Percentiles rank a stretch among this genome's conserved stretches.
Conservation (phyloP, 2,888 invertebrate species). For the Epinotia demarniana region DNA sequence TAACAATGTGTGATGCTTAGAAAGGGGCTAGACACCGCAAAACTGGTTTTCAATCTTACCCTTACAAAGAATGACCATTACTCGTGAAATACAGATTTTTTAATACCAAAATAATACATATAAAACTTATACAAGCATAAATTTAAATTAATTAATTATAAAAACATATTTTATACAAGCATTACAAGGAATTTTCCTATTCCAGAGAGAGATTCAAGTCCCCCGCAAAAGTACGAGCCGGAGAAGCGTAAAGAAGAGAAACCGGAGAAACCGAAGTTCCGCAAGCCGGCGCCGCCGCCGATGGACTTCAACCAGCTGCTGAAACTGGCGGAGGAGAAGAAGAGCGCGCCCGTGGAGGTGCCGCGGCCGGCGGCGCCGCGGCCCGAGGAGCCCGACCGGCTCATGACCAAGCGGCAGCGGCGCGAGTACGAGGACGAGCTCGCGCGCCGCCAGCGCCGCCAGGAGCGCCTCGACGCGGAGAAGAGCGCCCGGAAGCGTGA, state of each 20-base stretch:
- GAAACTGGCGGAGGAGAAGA: slow-evolving; percentile 93
- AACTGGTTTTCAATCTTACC: too few relatives aligned
- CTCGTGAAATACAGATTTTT: too few relatives aligned
- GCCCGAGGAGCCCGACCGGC: slow-evolving; percentile 87
- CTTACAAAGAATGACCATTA: too few relatives aligned
- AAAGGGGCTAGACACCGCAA: too few relatives aligned
- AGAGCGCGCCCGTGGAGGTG: slow-evolving; percentile 89
- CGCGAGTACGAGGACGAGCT: slow-evolving; percentile 89
- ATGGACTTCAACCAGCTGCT: slow-evolving; percentile 92
- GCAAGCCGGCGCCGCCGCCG: slow-evolving; percentile 87
- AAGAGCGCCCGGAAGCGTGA: slow-evolving; percentile 64
- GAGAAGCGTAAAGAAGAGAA: slow-evolving; percentile 76
- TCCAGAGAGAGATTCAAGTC: slow-evolving; percentile 64
- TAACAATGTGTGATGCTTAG: too few relatives aligned
- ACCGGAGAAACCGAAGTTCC: slow-evolving; percentile 84
- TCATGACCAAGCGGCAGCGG: slow-evolving; percentile 92
- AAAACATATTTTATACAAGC: too few relatives aligned
- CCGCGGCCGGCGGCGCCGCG: slow-evolving; percentile 57
- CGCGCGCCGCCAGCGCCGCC: slow-evolving; percentile 84
- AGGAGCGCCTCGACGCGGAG: slow-evolving; percentile 72
- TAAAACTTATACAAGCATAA: background rate
- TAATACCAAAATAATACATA: too few relatives aligned
- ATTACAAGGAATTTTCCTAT: slow-evolving; percentile 2
- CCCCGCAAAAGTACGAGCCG: slow-evolving; percentile 71
- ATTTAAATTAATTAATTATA: too few relatives aligned